Evolutionary conservation across 1,140 invertebrate genomes (phyloP), one percentile per base, ranked within the genome.

Genomic region (Camponotus floridanus): DNA sequence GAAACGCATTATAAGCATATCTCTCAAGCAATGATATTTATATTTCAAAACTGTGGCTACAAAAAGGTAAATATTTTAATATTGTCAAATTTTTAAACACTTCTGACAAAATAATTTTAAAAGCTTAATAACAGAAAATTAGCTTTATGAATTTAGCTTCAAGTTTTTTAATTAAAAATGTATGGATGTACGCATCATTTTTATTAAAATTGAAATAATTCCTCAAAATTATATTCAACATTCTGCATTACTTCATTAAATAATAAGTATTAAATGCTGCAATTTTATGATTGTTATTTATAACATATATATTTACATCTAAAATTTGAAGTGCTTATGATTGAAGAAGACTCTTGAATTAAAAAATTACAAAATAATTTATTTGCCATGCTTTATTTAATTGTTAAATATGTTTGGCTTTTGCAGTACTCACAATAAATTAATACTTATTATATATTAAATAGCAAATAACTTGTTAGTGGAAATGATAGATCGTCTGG

Each of bases 11-110:
- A 6, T 9, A 51, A 39, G 36, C 36, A 80, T 68, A 67, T 15
- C n/a, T 26, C 33, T 57, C 4, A 64, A 36, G 26, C 48, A 62
- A 2, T 6, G 18, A 73, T 36, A 7, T 59, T 21, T 6, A 36
- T 13, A 42, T 7, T 33, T 8, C 3, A n/a, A 8, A 84, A 42
- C 39, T n/a, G 6, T 39, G 36, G 36, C 36, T 26, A 26, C 36
- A 39, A 33, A 9, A 74, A 74, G 48, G 57, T 51, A 18, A 68
- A 13, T 39, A n/a, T 64, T 64, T 64, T 18, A 64, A 64, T 33
- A 64, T 26, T 59, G 9, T 62, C 61, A 62, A 26, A 26, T 26
- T 26, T 26, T 26, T 26, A 26, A 15, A 62, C 0, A 18, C 7
- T 62, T 62, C n/a, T 11, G 36, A 39, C 1, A 2, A 64, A 18